phyloP scores from a whole-genome alignment of 2,888 invertebrate genomes.

The Drosophila phalerata region DNA sequence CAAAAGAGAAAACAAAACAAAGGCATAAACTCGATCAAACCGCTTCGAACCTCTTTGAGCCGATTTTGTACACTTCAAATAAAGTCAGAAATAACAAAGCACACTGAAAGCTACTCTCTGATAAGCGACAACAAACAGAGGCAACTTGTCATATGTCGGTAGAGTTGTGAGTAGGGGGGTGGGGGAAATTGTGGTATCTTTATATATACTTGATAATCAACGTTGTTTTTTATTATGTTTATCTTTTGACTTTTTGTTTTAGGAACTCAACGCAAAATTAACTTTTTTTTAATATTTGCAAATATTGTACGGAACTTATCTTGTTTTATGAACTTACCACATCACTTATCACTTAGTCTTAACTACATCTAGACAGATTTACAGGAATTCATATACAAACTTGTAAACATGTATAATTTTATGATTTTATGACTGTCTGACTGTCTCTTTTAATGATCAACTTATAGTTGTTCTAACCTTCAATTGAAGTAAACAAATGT shows the following conservation, averaged over 20 bases:
- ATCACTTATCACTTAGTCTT: slow-evolving; percentile 17
- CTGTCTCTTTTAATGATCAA: neutral
- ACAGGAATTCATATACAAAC: neutral
- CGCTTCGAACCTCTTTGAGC: slow-evolving; percentile 55
- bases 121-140: slow-evolving; percentile 43
- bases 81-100: slow-evolving; percentile 40
- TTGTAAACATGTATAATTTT: neutral
- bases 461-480: slow-evolving; percentile 17
- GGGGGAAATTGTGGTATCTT: slow-evolving; percentile 1
- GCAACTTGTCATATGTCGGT: slow-evolving; percentile 20
- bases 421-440: slow-evolving; percentile 1
- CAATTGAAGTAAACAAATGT: slow-evolving; percentile 23
- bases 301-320: slow-evolving; percentile 16
- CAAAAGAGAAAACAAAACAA: slow-evolving; percentile 20
- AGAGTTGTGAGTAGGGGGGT: neutral
- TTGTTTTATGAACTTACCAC: slow-evolving; percentile 21
- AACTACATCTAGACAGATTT: slow-evolving; percentile 15
- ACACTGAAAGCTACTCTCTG: slow-evolving; percentile 32
- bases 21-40: slow-evolving; percentile 47
- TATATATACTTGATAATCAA: slow-evolving; percentile 20
- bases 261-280: slow-evolving; percentile 20
- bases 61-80: slow-evolving; percentile 40
- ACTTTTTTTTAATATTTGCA: slow-evolving; percentile 15
- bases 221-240: slow-evolving; percentile 21
- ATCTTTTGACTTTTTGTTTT: slow-evolving; percentile 40